Percentiles rank a stretch among this genome's conserved stretches.
phyloP scores from a whole-genome alignment of 2,797 vertebrate genomes.

The Rhabdomys pumilio region DNA sequence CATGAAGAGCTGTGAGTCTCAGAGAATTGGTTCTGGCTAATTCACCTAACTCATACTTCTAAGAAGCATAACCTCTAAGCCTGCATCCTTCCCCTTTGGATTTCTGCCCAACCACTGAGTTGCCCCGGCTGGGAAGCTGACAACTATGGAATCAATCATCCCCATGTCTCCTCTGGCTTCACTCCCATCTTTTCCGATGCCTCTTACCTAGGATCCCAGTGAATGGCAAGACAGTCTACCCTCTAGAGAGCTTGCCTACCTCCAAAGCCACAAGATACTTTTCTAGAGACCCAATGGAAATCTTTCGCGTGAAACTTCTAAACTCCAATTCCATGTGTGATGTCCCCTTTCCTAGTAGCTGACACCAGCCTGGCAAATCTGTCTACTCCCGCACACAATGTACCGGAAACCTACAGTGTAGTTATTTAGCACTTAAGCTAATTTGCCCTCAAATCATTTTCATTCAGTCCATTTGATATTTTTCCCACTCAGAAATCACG shows the following conservation, averaged over 20 bases:
- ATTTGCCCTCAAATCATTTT: slow-evolving; percentile 58
- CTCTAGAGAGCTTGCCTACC: not conserved
- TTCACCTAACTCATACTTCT: not conserved
- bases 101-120: not conserved
- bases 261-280: not conserved
- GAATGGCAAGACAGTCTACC: not conserved
- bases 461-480: slow-evolving; percentile 32
- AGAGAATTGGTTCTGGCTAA: not conserved
- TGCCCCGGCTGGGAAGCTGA: not conserved
- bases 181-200: not conserved
- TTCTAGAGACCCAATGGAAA: not conserved
- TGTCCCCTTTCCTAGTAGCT: not conserved
- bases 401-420: slow-evolving; percentile 11
- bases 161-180: not conserved
- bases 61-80: not conserved
- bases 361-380: not conserved
- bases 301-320: not conserved
- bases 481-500: slow-evolving; percentile 29
- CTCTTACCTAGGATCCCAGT: not conserved
- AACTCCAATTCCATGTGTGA: not conserved
- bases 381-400: slow-evolving; percentile 21
- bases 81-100: not conserved
- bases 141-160: too few species aligned
- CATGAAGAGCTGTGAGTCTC: not conserved
- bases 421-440: slow-evolving; percentile 27